A percentile compares a stretch with the other conserved stretches of the same genome.
These are phyloP conservation scores for Brachionichthys hirsutus DNA, from an alignment of 2,113 vertebrate species.

Conservation along the genomic window DNA sequence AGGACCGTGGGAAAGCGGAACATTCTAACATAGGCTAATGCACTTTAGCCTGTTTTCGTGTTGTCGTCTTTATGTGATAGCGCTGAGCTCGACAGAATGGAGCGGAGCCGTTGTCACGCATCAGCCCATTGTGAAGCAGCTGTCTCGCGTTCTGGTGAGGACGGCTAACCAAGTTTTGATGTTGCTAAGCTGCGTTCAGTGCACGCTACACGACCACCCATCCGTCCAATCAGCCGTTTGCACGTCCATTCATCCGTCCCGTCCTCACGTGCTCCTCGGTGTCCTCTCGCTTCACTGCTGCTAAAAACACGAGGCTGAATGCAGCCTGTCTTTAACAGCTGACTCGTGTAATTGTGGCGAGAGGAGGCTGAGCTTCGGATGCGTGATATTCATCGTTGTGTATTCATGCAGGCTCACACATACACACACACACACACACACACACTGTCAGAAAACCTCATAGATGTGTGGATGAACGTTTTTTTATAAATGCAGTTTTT, in stretches of 20 bases:
- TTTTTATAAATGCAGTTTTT: too few species aligned
- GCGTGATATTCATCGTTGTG: conserved; percentile 25
- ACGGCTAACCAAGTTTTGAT: not conserved
- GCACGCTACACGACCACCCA: not conserved
- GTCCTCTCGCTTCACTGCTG: conserved; percentile 22
- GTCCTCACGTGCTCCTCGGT: not conserved
- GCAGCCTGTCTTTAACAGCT: conserved; percentile 37
- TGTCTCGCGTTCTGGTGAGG: too few species aligned
- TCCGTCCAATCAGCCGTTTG: not conserved
- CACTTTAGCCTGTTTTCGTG: too few species aligned
- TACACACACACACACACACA: conserved; percentile 6
- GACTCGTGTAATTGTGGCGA: conserved; percentile 27
- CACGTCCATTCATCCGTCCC: not conserved
- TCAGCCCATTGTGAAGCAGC: too few species aligned
- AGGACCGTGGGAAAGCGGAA: too few species aligned
- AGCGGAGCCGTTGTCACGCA: too few species aligned
- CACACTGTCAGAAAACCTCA: too few species aligned
- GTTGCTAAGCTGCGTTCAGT: not conserved
- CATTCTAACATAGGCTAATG: too few species aligned
- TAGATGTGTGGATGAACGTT: too few species aligned
- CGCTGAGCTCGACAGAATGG: too few species aligned
- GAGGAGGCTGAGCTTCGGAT: conserved; percentile 14
- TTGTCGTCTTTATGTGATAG: too few species aligned
- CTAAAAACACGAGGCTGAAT: conserved; percentile 27
- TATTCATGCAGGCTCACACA: not conserved